These are phyloP conservation scores for Plagodis dolabraria DNA, from an alignment of 2,888 invertebrate genomes.

Conservation along the genomic window DNA sequence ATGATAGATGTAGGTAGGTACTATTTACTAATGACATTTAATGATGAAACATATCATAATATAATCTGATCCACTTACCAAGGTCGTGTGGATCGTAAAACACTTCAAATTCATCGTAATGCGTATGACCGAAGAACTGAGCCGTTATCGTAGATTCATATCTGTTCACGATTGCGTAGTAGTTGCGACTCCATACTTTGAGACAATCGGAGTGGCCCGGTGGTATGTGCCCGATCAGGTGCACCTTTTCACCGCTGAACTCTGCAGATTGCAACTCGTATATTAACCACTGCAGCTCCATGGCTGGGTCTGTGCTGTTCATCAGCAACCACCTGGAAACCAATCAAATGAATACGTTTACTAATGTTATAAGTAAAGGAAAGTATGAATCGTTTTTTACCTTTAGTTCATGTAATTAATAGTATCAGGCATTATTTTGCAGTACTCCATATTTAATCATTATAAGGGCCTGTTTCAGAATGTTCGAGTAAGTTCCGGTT, in stretches of 20 bases:
- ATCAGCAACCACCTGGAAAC: conserved; percentile 91
- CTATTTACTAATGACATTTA: neutral
- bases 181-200: conserved; percentile 98
- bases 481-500: too few relatives aligned
- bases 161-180: conserved; percentile 94
- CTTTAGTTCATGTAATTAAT: too few relatives aligned
- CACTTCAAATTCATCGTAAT: conserved; percentile 96
- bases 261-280: conserved; percentile 97
- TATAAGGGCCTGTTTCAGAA: too few relatives aligned
- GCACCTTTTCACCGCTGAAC: conserved; percentile 96
- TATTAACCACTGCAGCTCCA: conserved; percentile 97
- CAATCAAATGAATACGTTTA: neutral
- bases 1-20: too few relatives aligned
- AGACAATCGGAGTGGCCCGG: conserved; percentile 97
- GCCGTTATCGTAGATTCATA: conserved; percentile 95
- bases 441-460: too few relatives aligned
- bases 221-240: conserved; percentile 98
- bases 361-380: too few relatives aligned
- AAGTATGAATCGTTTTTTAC: too few relatives aligned
- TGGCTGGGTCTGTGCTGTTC: conserved; percentile 98
- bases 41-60: too few relatives aligned
- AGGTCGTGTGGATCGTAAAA: conserved; percentile 95
- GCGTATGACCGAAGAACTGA: conserved; percentile 98
- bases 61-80: conserved; percentile 75
- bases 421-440: too few relatives aligned